Conservation (phyloP, 2,113 vertebrate species). For the Glareola pratincola region DNA sequence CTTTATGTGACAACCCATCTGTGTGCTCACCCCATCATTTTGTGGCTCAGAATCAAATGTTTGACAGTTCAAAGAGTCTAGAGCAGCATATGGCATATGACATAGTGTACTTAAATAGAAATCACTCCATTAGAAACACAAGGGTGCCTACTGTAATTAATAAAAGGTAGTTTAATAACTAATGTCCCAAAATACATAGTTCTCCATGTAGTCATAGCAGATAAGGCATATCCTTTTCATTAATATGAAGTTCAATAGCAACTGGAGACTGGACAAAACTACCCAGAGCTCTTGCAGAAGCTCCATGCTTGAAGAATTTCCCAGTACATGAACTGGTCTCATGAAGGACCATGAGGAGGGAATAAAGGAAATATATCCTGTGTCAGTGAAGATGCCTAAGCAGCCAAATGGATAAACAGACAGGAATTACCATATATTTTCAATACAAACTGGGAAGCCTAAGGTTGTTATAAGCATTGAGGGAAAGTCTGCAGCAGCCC, state of each 20-base stretch:
- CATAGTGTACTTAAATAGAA: conserved; percentile 62
- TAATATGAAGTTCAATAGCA: neutral
- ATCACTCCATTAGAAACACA: conserved; percentile 42
- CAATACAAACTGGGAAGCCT: neutral
- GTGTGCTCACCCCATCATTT: neutral
- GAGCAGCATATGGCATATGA: conserved; percentile 53
- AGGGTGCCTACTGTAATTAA: conserved; percentile 15
- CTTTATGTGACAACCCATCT: conserved; percentile 55
- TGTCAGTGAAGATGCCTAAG: neutral
- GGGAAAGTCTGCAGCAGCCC: neutral
- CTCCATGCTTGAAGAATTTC: neutral
- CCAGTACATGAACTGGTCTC: neutral
- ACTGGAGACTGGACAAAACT: neutral
- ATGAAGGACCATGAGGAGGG: neutral
- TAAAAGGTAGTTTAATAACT: conserved; percentile 18
- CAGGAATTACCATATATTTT: neutral
- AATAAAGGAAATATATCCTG: neutral
- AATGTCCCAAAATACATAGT: neutral
- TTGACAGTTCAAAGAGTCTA: conserved; percentile 60
- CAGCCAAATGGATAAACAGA: neutral
- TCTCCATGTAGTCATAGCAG: neutral
- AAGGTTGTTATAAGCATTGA: neutral
- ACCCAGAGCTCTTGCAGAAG: neutral
- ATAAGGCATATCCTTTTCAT: neutral
- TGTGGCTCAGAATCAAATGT: conserved; percentile 39